A percentile compares a stretch with the other conserved stretches of the same genome.
Conservation (phyloP, 2,888 invertebrate species). For the Zaprionus bogoriensis region DNA sequence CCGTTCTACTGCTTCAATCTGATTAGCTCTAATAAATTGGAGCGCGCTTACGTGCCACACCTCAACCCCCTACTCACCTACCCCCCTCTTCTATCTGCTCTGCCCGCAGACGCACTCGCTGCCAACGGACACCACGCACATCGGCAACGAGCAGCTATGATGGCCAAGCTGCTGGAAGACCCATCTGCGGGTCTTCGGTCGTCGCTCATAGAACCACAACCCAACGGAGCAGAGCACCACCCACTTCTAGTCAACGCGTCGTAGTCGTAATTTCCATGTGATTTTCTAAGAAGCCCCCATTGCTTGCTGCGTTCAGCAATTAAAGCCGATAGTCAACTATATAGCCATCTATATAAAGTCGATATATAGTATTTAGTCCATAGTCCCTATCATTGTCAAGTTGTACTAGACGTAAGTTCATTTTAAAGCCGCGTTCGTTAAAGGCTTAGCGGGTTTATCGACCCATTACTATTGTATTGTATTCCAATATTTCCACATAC, state of each 20-base stretch:
- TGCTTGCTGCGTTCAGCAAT: slow-evolving; percentile 43
- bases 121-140: slow-evolving; percentile 83
- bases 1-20: background rate
- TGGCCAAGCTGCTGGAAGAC: slow-evolving; percentile 68
- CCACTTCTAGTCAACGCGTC: slow-evolving; percentile 14
- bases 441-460: slow-evolving; percentile 5
- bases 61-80: background rate
- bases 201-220: slow-evolving; percentile 58
- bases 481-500: slow-evolving; percentile 30
- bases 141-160: slow-evolving; percentile 83
- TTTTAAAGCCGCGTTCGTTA: slow-evolving; percentile 30
- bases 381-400: slow-evolving; percentile 31
- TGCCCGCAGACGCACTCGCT: slow-evolving; percentile 81
- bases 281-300: slow-evolving; percentile 46
- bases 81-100: too few relatives aligned
- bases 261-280: slow-evolving; percentile 54
- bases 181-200: slow-evolving; percentile 64
- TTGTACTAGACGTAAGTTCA: slow-evolving; percentile 38
- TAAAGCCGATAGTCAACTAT: slow-evolving; percentile 23
- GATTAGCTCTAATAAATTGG: background rate
- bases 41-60: background rate
- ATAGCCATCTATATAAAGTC: too few relatives aligned
- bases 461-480: slow-evolving; percentile 6
- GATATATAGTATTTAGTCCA: background rate
- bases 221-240: slow-evolving; percentile 11